phyloP scores from a whole-genome alignment of 2,113 vertebrate species.

The Syngnathus floridae region DNA sequence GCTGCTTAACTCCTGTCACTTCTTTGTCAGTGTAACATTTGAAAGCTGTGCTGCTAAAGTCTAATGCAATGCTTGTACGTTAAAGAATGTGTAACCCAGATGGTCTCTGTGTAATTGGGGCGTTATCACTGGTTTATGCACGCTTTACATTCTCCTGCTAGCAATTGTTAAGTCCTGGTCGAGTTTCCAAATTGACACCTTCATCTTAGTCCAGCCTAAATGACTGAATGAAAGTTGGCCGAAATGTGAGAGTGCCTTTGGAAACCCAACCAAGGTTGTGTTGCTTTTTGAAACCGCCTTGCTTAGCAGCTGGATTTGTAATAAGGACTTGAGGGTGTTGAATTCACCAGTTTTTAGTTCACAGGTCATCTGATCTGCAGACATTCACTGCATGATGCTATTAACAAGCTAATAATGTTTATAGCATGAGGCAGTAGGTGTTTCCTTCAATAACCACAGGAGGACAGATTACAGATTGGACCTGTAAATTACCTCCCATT shows the following conservation, averaged over 20 bases:
- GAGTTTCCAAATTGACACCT: conserved; percentile 24
- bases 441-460: neutral
- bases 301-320: conserved; percentile 11
- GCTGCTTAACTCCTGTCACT: conserved; percentile 44
- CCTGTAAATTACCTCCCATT: conserved; percentile 23
- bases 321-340: neutral
- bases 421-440: neutral
- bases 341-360: neutral
- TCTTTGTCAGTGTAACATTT: conserved; percentile 15
- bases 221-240: conserved; percentile 13
- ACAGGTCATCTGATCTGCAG: neutral
- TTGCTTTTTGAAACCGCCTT: conserved; percentile 5
- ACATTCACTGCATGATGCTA: neutral
- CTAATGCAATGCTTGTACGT: conserved; percentile 32
- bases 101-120: neutral
- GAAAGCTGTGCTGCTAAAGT: conserved; percentile 26
- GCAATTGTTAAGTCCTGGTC: conserved; percentile 12
- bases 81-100: conserved; percentile 60
- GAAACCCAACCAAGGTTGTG: conserved; percentile 15
- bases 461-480: conserved; percentile 10
- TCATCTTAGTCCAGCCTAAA: conserved; percentile 8
- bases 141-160: conserved; percentile 30
- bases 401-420: neutral
- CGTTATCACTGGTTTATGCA: conserved; percentile 58
- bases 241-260: conserved; percentile 2